Evolutionary conservation across 30 jellyfish, hydroid and myxozoan species (phyloP).

Genomic region (Nemopilema nomurai): DNA sequence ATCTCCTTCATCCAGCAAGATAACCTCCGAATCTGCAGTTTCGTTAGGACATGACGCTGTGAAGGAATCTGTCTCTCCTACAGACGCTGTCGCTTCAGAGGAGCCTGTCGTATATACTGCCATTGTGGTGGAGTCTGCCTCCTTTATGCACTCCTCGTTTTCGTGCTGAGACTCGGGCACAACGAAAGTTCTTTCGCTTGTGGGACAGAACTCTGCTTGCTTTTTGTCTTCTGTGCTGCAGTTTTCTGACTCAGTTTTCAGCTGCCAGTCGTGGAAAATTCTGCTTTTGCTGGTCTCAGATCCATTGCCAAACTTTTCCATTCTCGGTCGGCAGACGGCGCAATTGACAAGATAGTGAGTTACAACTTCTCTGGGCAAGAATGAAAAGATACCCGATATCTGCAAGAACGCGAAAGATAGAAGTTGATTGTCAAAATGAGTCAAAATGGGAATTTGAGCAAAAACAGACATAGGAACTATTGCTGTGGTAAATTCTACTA

Average conservation of each 20-base stretch:
- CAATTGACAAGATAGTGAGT: constrained; percentile 78
- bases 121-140: not conserved
- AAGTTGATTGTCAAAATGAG: not conserved
- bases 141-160: not conserved
- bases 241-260: not conserved
- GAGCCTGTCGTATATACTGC: not conserved
- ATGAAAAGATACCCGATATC: constrained; percentile 78
- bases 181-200: not conserved
- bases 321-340: constrained; percentile 81
- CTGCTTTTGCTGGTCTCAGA: constrained; percentile 7
- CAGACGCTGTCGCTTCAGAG: not conserved
- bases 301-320: constrained; percentile 82
- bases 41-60: not conserved
- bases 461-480: too few relatives aligned
- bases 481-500: not conserved
- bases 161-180: not conserved
- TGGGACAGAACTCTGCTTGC: not conserved
- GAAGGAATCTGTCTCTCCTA: not conserved
- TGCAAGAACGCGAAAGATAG: constrained; percentile 14
- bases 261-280: not conserved
- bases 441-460: not conserved
- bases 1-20: constrained; percentile 28
- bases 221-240: not conserved
- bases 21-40: not conserved
- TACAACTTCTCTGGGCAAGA: constrained; percentile 91